A percentile compares a stretch with the other conserved stretches of the same genome.
Conservation (phyloP, 1,140 invertebrate genomes). For the Apis cerana region DNA sequence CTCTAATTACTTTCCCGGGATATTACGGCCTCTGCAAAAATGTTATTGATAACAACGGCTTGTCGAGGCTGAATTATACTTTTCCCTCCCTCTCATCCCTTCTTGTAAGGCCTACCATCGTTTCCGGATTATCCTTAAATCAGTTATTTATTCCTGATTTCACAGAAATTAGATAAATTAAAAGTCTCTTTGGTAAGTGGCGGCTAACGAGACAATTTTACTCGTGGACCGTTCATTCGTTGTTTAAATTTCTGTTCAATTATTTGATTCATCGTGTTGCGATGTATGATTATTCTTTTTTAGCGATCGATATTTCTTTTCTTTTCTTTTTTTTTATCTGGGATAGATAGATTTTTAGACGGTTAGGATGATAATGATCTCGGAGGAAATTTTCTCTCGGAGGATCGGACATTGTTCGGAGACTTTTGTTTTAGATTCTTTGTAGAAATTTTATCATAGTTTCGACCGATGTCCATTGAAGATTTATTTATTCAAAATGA, state of each 20-base stretch:
- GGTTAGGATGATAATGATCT: not conserved
- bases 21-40: slow-evolving; percentile 71
- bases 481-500: slow-evolving; percentile 15
- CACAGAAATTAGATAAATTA: slow-evolving; percentile 6
- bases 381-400: not conserved
- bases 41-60: slow-evolving; percentile 75
- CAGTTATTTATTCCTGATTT: slow-evolving; percentile 59
- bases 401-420: not conserved
- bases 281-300: not conserved
- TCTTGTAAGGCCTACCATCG: not conserved
- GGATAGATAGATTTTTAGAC: too few relatives aligned
- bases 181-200: not conserved
- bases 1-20: slow-evolving; percentile 76
- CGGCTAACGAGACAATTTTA: not conserved
- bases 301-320: not conserved
- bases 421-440: not conserved
- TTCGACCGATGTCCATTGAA: not conserved
- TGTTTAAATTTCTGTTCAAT: not conserved
- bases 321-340: not conserved
- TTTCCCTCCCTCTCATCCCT: not conserved
- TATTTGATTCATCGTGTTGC: not conserved
- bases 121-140: slow-evolving; percentile 55
- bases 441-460: not conserved
- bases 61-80: slow-evolving; percentile 59
- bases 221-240: not conserved